Evolutionary conservation across 2,113 vertebrate genomes (phyloP).

Genomic region (Porphyrio hochstetteri): DNA sequence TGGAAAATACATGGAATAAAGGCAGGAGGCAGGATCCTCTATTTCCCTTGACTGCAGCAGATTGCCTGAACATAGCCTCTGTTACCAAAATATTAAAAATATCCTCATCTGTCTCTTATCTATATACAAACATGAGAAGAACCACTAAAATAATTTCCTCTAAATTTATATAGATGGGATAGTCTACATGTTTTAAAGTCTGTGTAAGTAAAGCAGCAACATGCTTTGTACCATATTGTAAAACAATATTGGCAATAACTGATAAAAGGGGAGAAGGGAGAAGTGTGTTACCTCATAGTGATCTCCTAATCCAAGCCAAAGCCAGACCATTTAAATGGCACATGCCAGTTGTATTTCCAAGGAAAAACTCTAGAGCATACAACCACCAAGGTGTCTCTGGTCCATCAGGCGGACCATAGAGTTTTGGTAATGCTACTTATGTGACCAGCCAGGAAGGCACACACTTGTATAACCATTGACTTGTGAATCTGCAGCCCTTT

Average conservation of each 20-base stretch:
- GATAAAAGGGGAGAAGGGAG: neutral
- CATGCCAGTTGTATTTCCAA: neutral
- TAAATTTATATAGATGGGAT: no score
- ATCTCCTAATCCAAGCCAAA: neutral
- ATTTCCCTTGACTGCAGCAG: neutral
- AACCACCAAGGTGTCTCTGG: neutral
- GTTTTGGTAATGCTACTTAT: neutral
- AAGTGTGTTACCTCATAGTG: neutral
- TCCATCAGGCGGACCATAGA: neutral
- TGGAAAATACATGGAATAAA: neutral
- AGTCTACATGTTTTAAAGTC: no score
- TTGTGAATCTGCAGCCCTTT: neutral
- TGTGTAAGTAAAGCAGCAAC: neutral
- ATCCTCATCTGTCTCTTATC: neutral
- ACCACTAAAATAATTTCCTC: neutral
- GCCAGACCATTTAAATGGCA: neutral
- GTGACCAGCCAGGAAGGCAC: neutral
- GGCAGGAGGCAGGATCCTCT: neutral
- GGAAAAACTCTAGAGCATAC: neutral
- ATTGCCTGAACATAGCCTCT: neutral
- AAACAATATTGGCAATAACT: fast-evolving
- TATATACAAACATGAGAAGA: neutral
- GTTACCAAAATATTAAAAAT: neutral
- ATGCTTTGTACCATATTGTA: neutral
- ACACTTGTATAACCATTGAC: neutral